A percentile compares a stretch with the other conserved stretches of the same genome.
Conservation (phyloP, 2,797 vertebrate genomes). For the Dipus sagitta region DNA sequence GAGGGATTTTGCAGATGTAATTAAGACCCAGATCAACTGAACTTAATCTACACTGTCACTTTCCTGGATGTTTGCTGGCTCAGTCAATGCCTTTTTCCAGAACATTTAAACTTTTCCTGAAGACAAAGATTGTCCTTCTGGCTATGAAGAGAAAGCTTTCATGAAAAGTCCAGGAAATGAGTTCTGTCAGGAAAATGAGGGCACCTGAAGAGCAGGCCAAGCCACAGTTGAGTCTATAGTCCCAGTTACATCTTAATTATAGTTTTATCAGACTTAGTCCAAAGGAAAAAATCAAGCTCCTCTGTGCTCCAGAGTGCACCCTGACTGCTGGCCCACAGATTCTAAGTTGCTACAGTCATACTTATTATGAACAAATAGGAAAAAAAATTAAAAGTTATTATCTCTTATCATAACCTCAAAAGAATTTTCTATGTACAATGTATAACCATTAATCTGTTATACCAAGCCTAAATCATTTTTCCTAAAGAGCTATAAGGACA, state of each 20-base stretch:
- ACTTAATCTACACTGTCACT: slow-evolving; percentile 55
- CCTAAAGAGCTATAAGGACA: not conserved
- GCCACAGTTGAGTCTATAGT: not conserved
- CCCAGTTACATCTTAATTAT: not conserved
- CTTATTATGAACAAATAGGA: slow-evolving; percentile 26
- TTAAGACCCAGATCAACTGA: slow-evolving; percentile 40
- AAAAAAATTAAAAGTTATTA: not conserved
- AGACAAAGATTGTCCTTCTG: not conserved
- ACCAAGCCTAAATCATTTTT: slow-evolving; percentile 4
- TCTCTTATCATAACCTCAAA: not conserved
- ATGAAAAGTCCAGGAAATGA: not conserved
- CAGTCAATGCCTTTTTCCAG: slow-evolving; percentile 25
- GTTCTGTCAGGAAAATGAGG: not conserved
- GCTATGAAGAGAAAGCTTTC: not conserved
- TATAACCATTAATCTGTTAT: slow-evolving; percentile 14
- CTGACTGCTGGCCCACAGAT: not conserved
- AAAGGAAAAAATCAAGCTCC: not conserved
- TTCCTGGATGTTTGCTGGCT: not conserved
- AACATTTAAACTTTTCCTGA: not conserved
- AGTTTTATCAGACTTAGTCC: not conserved
- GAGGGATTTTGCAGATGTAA: slow-evolving; percentile 5
- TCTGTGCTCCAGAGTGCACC: not conserved
- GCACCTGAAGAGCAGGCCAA: not conserved
- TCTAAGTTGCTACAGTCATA: not conserved
- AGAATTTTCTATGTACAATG: not conserved